Base-by-base conservation (phyloP, 2,888 invertebrate species). In the Oscheius sp. region DNA sequence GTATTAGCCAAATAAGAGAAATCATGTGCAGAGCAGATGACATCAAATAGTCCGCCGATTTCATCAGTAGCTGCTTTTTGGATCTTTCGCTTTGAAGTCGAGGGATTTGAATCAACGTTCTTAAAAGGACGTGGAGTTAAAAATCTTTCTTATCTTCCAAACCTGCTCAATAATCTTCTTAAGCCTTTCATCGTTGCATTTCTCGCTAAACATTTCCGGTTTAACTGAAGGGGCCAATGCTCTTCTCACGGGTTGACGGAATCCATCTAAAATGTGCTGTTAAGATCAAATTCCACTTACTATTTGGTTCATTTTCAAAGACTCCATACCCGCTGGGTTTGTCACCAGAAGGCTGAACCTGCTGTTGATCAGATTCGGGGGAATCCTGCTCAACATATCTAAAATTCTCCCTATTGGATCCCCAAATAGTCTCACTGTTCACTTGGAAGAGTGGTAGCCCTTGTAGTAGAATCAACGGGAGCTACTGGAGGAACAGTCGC, bases 1-100 rank as follows among this genome's bases (percentile, higher is more conserved):
- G 81, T 81, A 53, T 81, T 81, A 3, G 81, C 81, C 31, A 81
- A 68, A 45, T 81, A 81, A 6, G 79, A 79, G 73, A 81, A 81
- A 42, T 81, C 81, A 55, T 79, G 78, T 6, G 74, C 72, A 2
- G 81, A 81, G 69, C 81, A 81, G 67, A 81, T 75, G 12, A 81
- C 81, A 64, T 81, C 81, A 50, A 81, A 81, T 0, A 81, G 73
- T n/a, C 81, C 81, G 3, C 79, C 77, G 29, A 80, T 80, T 53
- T 80, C 75, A 15, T 80, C 78, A 10, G 71, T 68, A 4, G 79
- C 79, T 15, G 79, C 79, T 53, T 78, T 80, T 65, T 81, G 81
- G 53, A 81, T 79, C 57, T 76, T 77, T 29, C 81, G 65, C 71
- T 81, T 81, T 1, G 81, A 81, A 3, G 76, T 73, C 10, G 81